phyloP scores from a whole-genome alignment of 2,113 vertebrate genomes.

The Thalassarche chlororhynchos region DNA sequence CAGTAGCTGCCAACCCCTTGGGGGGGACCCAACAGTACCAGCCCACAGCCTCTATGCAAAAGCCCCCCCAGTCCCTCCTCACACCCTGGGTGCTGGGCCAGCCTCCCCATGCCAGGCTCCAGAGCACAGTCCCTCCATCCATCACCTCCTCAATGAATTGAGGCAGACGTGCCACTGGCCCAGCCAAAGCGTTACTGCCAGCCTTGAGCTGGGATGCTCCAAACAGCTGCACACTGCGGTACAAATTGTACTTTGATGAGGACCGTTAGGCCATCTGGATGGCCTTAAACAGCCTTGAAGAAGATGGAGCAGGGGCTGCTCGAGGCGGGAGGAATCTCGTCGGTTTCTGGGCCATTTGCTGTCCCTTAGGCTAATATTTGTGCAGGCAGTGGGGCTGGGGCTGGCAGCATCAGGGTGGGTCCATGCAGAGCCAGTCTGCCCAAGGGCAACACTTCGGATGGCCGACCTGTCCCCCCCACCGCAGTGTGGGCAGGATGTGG shows the following conservation, averaged over 20 bases:
- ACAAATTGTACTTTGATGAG: slow-evolving; percentile 48
- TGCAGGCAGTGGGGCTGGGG: background rate
- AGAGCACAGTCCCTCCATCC: background rate
- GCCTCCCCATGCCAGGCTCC: background rate
- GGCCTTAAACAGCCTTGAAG: slow-evolving; percentile 24
- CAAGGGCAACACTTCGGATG: background rate
- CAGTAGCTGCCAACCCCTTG: background rate
- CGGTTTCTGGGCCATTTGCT: background rate
- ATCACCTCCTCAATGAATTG: background rate
- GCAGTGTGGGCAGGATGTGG: accelerated
- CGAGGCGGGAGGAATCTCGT: background rate
- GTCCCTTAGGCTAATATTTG: background rate
- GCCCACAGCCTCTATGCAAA: background rate
- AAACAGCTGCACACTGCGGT: background rate
- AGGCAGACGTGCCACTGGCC: background rate
- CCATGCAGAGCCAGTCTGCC: background rate
- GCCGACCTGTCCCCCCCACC: accelerated
- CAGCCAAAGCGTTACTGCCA: background rate
- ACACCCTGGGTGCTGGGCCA: background rate
- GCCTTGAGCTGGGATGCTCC: slow-evolving; percentile 6
- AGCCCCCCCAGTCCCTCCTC: background rate
- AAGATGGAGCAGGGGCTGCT: slow-evolving; percentile 2
- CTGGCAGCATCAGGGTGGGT: background rate
- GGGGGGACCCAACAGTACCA: background rate
- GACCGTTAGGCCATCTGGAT: slow-evolving; percentile 47